Evolutionary conservation across 2,888 invertebrate genomes (phyloP).

Genomic region (Drosophila cognata): DNA sequence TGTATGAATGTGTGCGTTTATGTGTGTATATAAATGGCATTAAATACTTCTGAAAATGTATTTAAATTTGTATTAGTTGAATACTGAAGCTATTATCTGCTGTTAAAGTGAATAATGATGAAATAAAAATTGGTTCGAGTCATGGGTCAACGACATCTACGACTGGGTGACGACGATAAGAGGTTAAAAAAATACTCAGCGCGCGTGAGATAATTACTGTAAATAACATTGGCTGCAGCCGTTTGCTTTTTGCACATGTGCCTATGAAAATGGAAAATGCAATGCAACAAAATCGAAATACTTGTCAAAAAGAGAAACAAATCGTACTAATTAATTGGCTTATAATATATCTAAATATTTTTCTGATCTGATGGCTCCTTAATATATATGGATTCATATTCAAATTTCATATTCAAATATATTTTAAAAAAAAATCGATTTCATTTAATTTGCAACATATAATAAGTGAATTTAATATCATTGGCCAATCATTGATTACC

Average conservation of each 20-base stretch:
- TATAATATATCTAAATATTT: neutral
- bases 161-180: constrained; percentile 6
- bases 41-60: constrained; percentile 4
- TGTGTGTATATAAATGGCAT: constrained; percentile 1
- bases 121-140: constrained; percentile 6
- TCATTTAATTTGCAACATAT: neutral
- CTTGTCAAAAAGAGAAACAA: neutral
- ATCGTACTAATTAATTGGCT: neutral
- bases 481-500: neutral
- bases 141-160: constrained; percentile 37
- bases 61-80: neutral
- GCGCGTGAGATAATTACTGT: constrained; percentile 15
- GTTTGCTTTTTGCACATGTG: constrained; percentile 3
- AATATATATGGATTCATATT: neutral
- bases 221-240: constrained; percentile 10
- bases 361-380: neutral
- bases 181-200: constrained; percentile 11
- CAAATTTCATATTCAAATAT: neutral
- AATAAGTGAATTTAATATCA: neutral
- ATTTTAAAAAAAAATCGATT: neutral
- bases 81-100: neutral
- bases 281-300: neutral
- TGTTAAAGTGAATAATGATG: neutral
- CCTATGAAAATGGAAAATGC: neutral
- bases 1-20: neutral